phyloP scores from a whole-genome alignment of 2,888 invertebrate species.

The Arge pagana region DNA sequence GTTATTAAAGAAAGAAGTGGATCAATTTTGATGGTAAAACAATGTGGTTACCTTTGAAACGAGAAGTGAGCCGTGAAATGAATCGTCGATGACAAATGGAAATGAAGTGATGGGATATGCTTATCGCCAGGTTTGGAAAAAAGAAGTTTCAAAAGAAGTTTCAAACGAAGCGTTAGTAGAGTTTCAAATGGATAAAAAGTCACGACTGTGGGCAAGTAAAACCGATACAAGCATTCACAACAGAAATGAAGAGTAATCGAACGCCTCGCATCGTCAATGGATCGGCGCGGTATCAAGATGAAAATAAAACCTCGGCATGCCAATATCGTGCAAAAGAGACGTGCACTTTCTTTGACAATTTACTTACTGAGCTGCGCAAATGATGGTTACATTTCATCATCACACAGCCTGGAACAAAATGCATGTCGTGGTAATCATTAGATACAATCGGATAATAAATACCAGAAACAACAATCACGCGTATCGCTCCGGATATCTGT shows the following conservation, averaged over 20 bases:
- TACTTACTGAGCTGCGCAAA: constrained; percentile 56
- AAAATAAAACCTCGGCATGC: constrained; percentile 3
- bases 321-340: constrained; percentile 15
- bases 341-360: constrained; percentile 41
- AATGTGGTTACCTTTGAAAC: not conserved
- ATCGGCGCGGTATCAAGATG: not conserved
- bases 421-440: constrained; percentile 37
- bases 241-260: not conserved
- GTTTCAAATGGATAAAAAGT: not conserved
- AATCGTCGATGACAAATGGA: not conserved
- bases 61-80: not conserved
- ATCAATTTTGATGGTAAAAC: not conserved
- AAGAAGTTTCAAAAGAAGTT: not conserved
- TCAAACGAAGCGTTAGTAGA: not conserved
- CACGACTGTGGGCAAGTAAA: not conserved
- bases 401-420: constrained; percentile 57
- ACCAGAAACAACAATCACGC: constrained; percentile 4
- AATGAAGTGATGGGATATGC: not conserved
- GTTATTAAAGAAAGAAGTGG: not conserved
- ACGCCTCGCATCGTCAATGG: not conserved
- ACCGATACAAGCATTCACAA: not conserved
- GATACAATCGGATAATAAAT: constrained; percentile 1
- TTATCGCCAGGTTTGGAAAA: not conserved
- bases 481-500: no score
- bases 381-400: constrained; percentile 58